Percentiles rank a stretch among this genome's conserved stretches.
Evolutionary conservation across 2,888 invertebrate species (phyloP).

Genomic region (Drosophila robusta): DNA sequence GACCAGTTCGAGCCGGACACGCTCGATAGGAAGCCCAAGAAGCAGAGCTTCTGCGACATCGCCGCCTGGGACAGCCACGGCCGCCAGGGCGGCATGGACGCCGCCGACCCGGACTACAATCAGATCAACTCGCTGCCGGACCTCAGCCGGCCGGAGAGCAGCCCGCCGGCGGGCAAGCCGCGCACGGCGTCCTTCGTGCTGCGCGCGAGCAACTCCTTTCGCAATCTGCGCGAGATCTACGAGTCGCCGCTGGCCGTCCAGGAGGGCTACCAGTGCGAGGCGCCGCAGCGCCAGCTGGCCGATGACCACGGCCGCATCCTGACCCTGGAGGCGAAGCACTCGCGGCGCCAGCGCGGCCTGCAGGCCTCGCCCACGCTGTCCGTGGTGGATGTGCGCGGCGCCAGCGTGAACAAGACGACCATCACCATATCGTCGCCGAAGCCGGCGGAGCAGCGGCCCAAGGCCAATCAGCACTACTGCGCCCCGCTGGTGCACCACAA

Average conservation of each 20-base stretch:
- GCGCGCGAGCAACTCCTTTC: constrained; percentile 90
- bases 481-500: constrained; percentile 60
- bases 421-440: constrained; percentile 74
- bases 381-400: no score
- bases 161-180: constrained; percentile 35
- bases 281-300: constrained; percentile 64
- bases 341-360: constrained; percentile 88
- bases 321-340: constrained; percentile 90
- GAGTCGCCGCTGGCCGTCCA: constrained; percentile 87
- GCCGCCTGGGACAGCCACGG: constrained; percentile 86
- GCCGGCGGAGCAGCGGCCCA: constrained; percentile 31
- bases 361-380: constrained; percentile 81
- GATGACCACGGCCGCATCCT: constrained; percentile 87
- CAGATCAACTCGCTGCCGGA: constrained; percentile 79
- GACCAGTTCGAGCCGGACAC: constrained; percentile 95
- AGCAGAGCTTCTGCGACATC: constrained; percentile 86
- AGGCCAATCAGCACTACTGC: constrained; percentile 64
- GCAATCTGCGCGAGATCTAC: constrained; percentile 90
- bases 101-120: constrained; percentile 50
- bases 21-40: constrained; percentile 91
- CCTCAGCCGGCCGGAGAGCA: constrained; percentile 60
- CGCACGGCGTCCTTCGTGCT: constrained; percentile 87
- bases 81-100: constrained; percentile 54
- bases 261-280: constrained; percentile 82
- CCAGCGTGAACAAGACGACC: constrained; percentile 82